Conservation (phyloP, 1,140 invertebrate genomes). For the Pseudobourletiella spinata region DNA sequence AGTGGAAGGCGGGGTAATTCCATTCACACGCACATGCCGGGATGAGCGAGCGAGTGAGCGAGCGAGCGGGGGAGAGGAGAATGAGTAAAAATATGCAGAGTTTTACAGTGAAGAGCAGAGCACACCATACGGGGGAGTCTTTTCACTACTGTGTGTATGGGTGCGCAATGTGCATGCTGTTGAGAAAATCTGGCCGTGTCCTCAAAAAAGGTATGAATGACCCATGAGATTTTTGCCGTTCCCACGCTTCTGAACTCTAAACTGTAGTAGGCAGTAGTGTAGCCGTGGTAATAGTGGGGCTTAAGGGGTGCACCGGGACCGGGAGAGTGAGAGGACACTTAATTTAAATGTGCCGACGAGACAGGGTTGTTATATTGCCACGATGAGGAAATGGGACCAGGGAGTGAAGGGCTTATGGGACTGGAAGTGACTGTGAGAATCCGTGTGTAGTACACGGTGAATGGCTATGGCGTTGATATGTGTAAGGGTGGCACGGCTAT, state of each 20-base stretch:
- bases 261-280: neutral
- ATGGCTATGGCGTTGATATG: no score
- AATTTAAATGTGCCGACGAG: no score
- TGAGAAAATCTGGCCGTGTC: neutral
- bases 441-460: no score
- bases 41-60: neutral
- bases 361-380: no score
- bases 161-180: neutral
- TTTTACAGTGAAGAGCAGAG: neutral
- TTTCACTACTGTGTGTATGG: no score
- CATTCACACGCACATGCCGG: neutral
- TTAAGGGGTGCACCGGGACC: no score
- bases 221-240: conserved; percentile 21
- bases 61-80: neutral
- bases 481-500: no score
- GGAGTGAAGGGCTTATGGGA: no score
- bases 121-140: no score
- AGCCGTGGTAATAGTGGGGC: neutral
- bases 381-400: no score
- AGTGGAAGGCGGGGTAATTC: neutral
- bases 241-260: conserved; percentile 12
- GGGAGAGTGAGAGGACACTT: no score
- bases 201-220: conserved; percentile 5
- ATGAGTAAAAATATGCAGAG: neutral
- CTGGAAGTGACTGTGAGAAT: no score